Conservation (phyloP, 2,888 invertebrate species). For the Drosophila melanosoma region DNA sequence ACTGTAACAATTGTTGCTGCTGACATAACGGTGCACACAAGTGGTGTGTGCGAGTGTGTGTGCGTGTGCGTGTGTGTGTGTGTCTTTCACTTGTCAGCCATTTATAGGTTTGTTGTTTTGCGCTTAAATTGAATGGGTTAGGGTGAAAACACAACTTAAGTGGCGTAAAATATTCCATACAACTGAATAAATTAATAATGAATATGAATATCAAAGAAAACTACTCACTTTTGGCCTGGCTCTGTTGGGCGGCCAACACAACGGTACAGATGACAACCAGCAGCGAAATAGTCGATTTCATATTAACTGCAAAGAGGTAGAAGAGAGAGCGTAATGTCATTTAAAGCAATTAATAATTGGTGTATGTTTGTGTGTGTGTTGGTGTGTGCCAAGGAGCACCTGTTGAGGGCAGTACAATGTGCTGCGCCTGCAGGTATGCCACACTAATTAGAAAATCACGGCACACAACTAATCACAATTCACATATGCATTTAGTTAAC, state of each 20-base stretch:
- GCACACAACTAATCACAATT: constrained; percentile 49
- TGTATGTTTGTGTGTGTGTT: background rate
- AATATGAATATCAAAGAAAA: constrained; percentile 4
- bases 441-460: constrained; percentile 69
- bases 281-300: constrained; percentile 84
- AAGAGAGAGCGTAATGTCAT: constrained; percentile 22
- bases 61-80: constrained; percentile 26
- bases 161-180: constrained; percentile 17
- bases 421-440: constrained; percentile 51
- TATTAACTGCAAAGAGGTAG: constrained; percentile 71
- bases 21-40: constrained; percentile 20
- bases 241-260: constrained; percentile 83
- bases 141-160: constrained; percentile 31
- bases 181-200: constrained; percentile 2
- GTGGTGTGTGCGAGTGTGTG: background rate
- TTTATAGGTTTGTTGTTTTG: constrained; percentile 74
- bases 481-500: constrained; percentile 68
- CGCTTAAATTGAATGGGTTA: constrained; percentile 58
- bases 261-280: constrained; percentile 83
- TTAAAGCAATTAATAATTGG: constrained; percentile 21
- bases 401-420: constrained; percentile 61
- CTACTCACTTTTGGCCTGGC: constrained; percentile 84
- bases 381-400: constrained; percentile 39
- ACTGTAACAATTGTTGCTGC: constrained; percentile 69
- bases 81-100: constrained; percentile 53